These are phyloP conservation scores for Lepisosteus oculatus DNA, from an alignment of 2,113 vertebrate species.

Conservation along the genomic window DNA sequence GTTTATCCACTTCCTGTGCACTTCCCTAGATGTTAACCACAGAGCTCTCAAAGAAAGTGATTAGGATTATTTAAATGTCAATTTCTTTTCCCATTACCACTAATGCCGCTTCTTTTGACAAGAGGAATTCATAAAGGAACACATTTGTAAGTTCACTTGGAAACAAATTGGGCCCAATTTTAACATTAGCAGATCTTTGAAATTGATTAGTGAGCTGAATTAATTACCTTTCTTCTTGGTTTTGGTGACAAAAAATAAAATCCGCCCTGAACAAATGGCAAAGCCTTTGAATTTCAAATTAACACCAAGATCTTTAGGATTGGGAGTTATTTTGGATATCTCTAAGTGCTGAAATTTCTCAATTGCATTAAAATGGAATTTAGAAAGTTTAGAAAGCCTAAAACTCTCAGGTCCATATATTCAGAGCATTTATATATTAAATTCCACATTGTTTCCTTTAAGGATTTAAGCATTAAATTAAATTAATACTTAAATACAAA, in stretches of 20 bases:
- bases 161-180: conserved; percentile 39
- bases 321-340: neutral
- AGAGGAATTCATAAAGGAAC: conserved; percentile 14
- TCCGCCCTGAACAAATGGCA: neutral
- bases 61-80: conserved; percentile 55
- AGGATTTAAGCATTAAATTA: too few species aligned
- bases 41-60: conserved; percentile 31
- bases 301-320: neutral
- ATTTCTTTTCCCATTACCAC: conserved; percentile 46
- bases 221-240: neutral
- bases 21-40: conserved; percentile 39
- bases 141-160: conserved; percentile 11
- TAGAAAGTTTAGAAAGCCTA: too few species aligned
- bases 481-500: too few species aligned
- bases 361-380: too few species aligned
- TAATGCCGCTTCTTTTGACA: conserved; percentile 19
- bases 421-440: too few species aligned
- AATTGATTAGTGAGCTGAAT: neutral
- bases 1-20: conserved; percentile 1
- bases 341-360: too few species aligned
- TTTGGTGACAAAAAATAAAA: neutral
- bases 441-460: too few species aligned
- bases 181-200: conserved; percentile 1
- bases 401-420: too few species aligned
- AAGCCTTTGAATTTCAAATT: conserved; percentile 2